These are phyloP conservation scores for Pedetes capensis DNA, from an alignment of 2,113 vertebrate species.

Conservation along the genomic window DNA sequence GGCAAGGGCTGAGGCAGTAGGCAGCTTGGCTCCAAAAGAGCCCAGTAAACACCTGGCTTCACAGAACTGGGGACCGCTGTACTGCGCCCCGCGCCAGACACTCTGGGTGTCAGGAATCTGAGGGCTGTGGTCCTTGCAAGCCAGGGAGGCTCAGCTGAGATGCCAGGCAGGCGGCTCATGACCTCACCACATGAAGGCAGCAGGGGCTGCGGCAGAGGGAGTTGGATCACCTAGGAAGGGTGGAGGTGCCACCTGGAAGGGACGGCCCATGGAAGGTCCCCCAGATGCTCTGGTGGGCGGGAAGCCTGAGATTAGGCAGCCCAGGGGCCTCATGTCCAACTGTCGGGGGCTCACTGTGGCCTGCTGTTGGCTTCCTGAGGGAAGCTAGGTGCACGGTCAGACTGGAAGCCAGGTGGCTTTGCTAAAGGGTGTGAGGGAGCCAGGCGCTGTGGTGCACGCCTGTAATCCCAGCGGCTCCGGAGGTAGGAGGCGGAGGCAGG, in stretches of 20 bases:
- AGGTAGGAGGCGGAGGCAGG: too few species aligned
- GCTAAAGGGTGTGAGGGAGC: too few species aligned
- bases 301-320: too few species aligned
- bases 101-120: background rate
- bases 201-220: background rate
- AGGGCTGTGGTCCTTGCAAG: background rate
- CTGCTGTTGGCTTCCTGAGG: background rate
- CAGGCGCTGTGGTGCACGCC: too few species aligned
- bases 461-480: too few species aligned
- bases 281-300: too few species aligned
- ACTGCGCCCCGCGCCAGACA: rapidly evolving
- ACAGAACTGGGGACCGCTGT: background rate
- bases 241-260: background rate
- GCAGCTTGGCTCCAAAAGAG: background rate
- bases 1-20: background rate
- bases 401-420: background rate
- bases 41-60: background rate
- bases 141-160: background rate
- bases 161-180: too few species aligned
- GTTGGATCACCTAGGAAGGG: background rate
- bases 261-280: background rate
- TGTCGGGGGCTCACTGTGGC: too few species aligned
- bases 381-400: background rate
- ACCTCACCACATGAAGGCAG: background rate
- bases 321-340: background rate